Percentiles rank a stretch among this genome's conserved stretches.
phyloP scores from a whole-genome alignment of 2,888 invertebrate species.

The Electrophaes corylata region DNA sequence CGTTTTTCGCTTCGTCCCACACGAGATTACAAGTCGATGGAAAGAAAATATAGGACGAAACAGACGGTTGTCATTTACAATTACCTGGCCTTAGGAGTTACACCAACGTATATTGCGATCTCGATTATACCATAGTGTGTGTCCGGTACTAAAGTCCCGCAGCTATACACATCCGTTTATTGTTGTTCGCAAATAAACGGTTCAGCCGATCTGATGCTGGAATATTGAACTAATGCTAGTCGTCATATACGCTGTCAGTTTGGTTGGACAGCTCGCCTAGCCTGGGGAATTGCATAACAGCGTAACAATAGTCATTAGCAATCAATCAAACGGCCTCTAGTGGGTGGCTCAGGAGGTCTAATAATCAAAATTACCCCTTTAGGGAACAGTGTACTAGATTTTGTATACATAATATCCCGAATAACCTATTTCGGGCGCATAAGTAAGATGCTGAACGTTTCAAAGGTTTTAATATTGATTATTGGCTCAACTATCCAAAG shows the following conservation, averaged over 20 bases:
- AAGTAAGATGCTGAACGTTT: slow-evolving; percentile 46
- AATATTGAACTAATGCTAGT: slow-evolving; percentile 63
- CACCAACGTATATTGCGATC: slow-evolving; percentile 62
- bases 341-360: slow-evolving; percentile 61
- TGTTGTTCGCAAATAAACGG: slow-evolving; percentile 66
- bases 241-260: slow-evolving; percentile 64
- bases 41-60: slow-evolving; percentile 59
- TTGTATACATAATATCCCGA: slow-evolving; percentile 4
- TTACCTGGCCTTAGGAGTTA: slow-evolving; percentile 57
- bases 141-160: slow-evolving; percentile 59
- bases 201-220: slow-evolving; percentile 39
- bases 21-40: slow-evolving; percentile 52
- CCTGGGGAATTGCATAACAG: slow-evolving; percentile 67
- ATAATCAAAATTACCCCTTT: slow-evolving; percentile 64
- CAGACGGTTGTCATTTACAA: slow-evolving; percentile 60
- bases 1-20: slow-evolving; percentile 49
- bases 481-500: slow-evolving; percentile 47
- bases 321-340: slow-evolving; percentile 69
- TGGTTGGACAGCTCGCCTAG: slow-evolving; percentile 53
- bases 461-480: slow-evolving; percentile 50
- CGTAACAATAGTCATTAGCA: slow-evolving; percentile 78
- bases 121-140: slow-evolving; percentile 57
- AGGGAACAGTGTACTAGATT: slow-evolving; percentile 17
- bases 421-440: slow-evolving; percentile 9
- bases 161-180: slow-evolving; percentile 66